Conservation (phyloP, 2,888 invertebrate genomes). For the Lepidocyrtinus sp. region DNA sequence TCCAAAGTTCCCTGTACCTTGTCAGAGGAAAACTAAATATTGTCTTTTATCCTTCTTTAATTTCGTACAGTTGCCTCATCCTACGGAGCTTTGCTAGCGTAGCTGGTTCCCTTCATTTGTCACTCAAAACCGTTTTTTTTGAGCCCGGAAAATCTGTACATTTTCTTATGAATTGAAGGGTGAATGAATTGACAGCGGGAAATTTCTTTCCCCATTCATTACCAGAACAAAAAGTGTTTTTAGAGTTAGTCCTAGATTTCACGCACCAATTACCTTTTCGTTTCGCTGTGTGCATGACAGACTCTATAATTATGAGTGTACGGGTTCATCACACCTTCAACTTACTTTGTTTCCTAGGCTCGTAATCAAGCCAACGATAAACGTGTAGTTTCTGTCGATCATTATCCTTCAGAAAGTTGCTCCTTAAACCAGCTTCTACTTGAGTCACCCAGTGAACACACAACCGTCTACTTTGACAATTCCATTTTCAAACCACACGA, state of each 20-base stretch:
- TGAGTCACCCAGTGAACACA: too few species aligned
- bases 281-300: not conserved
- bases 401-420: too few species aligned
- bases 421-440: too few species aligned
- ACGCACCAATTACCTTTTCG: not conserved
- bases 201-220: not conserved
- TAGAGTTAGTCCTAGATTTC: too few species aligned
- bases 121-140: not conserved
- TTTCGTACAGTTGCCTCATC: constrained; percentile 26
- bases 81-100: not conserved
- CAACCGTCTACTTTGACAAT: too few species aligned
- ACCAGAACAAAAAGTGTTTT: not conserved
- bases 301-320: too few species aligned
- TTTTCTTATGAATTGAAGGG: not conserved
- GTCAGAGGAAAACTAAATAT: constrained; percentile 45
- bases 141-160: not conserved
- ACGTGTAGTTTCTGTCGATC: too few species aligned
- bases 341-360: too few species aligned
- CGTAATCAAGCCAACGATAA: too few species aligned
- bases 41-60: constrained; percentile 43
- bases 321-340: too few species aligned
- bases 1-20: constrained; percentile 25
- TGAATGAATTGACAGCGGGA: not conserved
- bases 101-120: constrained; percentile 7
- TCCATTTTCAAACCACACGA: too few species aligned